Conservation (phyloP, 2,888 invertebrate genomes). For the Ommatoiulus sabulosus region DNA sequence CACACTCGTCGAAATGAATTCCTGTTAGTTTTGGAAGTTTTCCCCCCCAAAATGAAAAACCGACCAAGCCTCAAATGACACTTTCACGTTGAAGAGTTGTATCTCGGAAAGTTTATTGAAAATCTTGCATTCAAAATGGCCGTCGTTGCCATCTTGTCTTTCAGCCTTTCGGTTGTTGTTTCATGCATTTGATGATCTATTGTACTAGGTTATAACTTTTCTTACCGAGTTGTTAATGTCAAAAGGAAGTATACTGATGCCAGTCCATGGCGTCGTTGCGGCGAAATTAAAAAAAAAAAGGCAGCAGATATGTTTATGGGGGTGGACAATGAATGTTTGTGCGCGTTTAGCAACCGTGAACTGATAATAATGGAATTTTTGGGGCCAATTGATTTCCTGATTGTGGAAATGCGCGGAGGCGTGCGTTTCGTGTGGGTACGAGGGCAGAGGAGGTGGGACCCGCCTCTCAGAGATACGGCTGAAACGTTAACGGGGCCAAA, state of each 20-base stretch:
- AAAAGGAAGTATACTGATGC: neutral
- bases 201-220: neutral
- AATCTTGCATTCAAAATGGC: neutral
- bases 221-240: neutral
- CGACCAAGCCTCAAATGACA: neutral
- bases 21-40: neutral
- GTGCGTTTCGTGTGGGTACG: neutral
- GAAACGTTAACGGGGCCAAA: constrained; percentile 8
- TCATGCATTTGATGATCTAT: neutral
- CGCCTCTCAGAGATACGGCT: neutral
- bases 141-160: neutral
- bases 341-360: neutral
- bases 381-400: neutral
- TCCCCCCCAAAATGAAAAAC: neutral
- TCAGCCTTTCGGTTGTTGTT: neutral
- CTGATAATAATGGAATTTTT: neutral
- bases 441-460: neutral
- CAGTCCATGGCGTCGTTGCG: neutral
- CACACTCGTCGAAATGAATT: neutral
- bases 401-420: neutral
- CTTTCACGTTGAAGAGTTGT: neutral
- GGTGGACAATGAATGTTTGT: constrained; percentile 8
- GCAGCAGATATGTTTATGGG: neutral
- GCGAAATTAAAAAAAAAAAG: neutral
- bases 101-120: neutral